Evolutionary conservation across 2,888 invertebrate species (phyloP), one percentile per base, ranked within the genome.

Genomic region (Terebella lapidaria): DNA sequence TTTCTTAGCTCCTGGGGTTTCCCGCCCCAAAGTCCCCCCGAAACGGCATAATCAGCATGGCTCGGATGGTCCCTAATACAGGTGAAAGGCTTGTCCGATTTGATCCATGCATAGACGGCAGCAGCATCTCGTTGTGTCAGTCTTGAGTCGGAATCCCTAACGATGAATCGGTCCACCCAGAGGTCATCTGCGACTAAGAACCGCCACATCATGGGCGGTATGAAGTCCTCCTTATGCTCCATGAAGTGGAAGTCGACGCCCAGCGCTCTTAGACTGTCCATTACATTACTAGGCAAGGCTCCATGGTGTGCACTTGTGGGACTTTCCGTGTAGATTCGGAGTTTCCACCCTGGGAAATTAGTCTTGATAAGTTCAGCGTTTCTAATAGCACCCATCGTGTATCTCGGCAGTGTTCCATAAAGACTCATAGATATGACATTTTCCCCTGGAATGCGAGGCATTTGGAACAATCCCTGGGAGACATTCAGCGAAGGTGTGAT

Each of bases 191-290:
- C 69, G 20, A 68, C 62, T 27, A 69, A 61, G 56, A 69, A 69
- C 2, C 69, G 58, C 69, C 69, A 69, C 69, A 66, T 68, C 69
- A 69, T 69, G 1, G 69, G 69, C 15, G 69, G 63, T 1, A 69
- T 35, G 27, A 56, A 62, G 27, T 61, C 59, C 26, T 64, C 60
- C n/a, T 52, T 57, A 2, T 51, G 56, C 29, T 59, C 60, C 49
- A 67, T 56, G 54, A 53, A 65, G 26, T 64, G 49, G 20, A 68
- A 54, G 27, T 68, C 65, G 2, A 54, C 65, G 18, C 61, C 61
- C 2, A 67, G 56, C 5, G 20, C 47, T 27, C 57, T 20, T 29
- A 68, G 54, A n/a, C 46, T 45, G 1, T 56, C 51, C 15, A 67
- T n/a, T 2, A 66, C 54, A 27, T 52, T 53, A 25, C 51, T 47